These are phyloP conservation scores for Hoplodrina blanda DNA, from an alignment of 2,888 invertebrate species.

Conservation along the genomic window DNA sequence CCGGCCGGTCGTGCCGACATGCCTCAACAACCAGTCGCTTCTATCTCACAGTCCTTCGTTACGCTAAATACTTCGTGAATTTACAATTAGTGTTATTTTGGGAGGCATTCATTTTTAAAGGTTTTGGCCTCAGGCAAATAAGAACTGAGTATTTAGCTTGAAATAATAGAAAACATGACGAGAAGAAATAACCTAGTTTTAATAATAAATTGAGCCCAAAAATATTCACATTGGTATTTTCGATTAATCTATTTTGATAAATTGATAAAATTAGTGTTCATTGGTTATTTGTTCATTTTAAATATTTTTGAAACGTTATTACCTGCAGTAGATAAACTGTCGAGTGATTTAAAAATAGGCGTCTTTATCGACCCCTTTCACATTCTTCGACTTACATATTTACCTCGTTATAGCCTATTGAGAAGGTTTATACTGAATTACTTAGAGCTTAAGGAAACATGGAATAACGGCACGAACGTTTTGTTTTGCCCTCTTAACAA, in stretches of 20 bases:
- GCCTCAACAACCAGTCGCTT: conserved; percentile 67
- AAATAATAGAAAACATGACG: too few species aligned
- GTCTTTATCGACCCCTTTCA: conserved; percentile 61
- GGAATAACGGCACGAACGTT: conserved; percentile 67
- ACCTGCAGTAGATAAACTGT: conserved; percentile 8
- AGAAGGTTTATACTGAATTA: conserved; percentile 62
- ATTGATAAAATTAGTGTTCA: too few species aligned
- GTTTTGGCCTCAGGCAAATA: background rate
- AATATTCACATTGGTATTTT: too few species aligned
- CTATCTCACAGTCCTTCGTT: conserved; percentile 64
- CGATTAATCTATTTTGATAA: too few species aligned
- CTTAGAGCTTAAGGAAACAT: conserved; percentile 62
- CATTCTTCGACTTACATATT: conserved; percentile 68
- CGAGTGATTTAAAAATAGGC: conserved; percentile 50
- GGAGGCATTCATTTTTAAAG: conserved; percentile 6
- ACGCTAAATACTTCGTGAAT: conserved; percentile 45
- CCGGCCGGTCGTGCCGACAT: conserved; percentile 75
- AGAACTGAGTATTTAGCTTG: background rate
- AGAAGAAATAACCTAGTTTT: too few species aligned
- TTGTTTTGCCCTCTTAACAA: conserved; percentile 64
- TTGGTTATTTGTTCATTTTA: too few species aligned
- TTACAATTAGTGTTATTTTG: conserved; percentile 38
- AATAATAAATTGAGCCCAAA: too few species aligned
- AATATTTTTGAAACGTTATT: background rate
- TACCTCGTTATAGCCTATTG: conserved; percentile 69